Evolutionary conservation across 2,797 vertebrate species (phyloP).

Genomic region (Cetoscarus ocellatus): DNA sequence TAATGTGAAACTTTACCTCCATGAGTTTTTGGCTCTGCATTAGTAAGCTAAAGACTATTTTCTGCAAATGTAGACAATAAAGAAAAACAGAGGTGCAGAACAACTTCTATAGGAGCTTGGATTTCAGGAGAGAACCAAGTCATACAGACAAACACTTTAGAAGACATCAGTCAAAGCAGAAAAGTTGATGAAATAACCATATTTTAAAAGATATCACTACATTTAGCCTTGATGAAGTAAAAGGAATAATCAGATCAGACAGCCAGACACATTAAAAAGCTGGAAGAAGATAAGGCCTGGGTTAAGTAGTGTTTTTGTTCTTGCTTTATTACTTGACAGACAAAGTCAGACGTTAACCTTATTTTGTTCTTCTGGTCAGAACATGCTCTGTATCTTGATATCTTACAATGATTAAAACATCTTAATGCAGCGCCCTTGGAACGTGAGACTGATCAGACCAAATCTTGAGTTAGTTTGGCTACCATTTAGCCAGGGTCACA

Average conservation of each 20-base stretch:
- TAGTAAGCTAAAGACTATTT: slow-evolving; percentile 33
- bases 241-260: neutral
- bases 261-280: neutral
- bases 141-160: neutral
- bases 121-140: slow-evolving; percentile 8
- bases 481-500: too few relatives aligned
- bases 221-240: neutral
- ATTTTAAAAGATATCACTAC: neutral
- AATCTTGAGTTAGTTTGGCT: too few relatives aligned
- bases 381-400: too few relatives aligned
- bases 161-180: too few relatives aligned
- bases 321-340: neutral
- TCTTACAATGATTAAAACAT: too few relatives aligned
- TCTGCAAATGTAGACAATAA: slow-evolving; percentile 19
- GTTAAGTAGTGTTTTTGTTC: neutral
- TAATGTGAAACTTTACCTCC: slow-evolving; percentile 33
- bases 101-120: slow-evolving; percentile 7
- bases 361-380: too few relatives aligned
- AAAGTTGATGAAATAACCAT: neutral
- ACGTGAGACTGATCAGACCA: too few relatives aligned
- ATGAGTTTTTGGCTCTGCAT: slow-evolving; percentile 15
- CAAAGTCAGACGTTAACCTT: too few relatives aligned
- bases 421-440: too few relatives aligned
- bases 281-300: neutral
- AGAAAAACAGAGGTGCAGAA: neutral